phyloP scores from a whole-genome alignment of 2,113 vertebrate genomes.

The Pygoscelis antarcticus region DNA sequence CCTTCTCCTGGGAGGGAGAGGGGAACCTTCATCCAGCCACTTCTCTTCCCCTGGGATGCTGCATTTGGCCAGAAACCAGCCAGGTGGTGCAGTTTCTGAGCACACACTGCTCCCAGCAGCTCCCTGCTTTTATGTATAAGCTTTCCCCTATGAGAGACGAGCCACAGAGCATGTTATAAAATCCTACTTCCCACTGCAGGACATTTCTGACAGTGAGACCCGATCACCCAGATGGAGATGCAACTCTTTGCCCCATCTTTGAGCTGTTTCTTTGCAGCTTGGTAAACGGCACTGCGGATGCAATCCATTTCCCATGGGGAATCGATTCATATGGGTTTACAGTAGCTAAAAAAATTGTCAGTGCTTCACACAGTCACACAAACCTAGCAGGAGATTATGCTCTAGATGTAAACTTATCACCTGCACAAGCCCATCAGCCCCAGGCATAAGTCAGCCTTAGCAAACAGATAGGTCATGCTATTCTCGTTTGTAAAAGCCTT shows the following conservation, averaged over 20 bases:
- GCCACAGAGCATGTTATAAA: neutral
- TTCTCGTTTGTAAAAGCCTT: accelerated
- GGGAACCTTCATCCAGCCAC: neutral
- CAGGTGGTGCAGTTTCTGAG: neutral
- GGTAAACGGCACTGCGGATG: neutral
- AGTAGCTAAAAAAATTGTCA: neutral
- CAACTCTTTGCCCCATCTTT: neutral
- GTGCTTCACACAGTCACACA: neutral
- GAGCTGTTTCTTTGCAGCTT: neutral
- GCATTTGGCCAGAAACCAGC: neutral
- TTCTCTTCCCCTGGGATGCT: neutral
- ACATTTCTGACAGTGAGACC: neutral
- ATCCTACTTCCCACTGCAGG: neutral
- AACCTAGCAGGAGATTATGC: neutral
- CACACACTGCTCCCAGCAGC: neutral
- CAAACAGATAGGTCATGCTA: neutral
- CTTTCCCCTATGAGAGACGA: neutral
- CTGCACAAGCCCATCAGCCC: neutral
- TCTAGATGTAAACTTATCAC: neutral
- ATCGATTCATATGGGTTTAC: accelerated
- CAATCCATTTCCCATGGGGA: neutral
- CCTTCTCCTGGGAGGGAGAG: neutral
- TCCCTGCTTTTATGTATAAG: neutral
- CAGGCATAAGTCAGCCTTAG: neutral
- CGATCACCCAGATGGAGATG: accelerated